Conservation (phyloP, 2,888 invertebrate species). For the Oxyscelio sp. region DNA sequence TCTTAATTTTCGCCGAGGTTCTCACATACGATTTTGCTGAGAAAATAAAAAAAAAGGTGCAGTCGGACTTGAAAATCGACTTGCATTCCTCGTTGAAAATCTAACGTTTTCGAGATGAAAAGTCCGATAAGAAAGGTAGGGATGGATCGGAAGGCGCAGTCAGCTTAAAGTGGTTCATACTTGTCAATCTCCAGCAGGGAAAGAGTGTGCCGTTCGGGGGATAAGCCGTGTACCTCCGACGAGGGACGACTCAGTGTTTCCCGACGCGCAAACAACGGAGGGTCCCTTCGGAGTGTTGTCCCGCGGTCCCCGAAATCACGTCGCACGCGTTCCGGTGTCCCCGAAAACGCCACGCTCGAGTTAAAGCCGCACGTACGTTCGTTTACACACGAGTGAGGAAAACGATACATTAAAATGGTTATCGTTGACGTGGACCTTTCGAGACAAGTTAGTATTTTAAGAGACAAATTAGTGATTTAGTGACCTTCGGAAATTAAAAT, state of each 20-base stretch:
- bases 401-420: constrained; percentile 16
- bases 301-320: not conserved
- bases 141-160: constrained; percentile 32
- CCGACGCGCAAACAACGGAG: constrained; percentile 47
- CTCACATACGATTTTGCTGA: too few relatives aligned
- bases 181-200: constrained; percentile 55
- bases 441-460: constrained; percentile 15
- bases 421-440: constrained; percentile 26
- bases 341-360: constrained; percentile 13
- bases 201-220: constrained; percentile 52
- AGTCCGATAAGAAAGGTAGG: constrained; percentile 36
- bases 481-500: too few relatives aligned
- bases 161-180: constrained; percentile 49
- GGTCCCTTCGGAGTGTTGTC: not conserved
- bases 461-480: too few relatives aligned
- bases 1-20: too few relatives aligned
- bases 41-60: too few relatives aligned
- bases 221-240: constrained; percentile 45
- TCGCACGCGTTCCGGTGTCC: not conserved
- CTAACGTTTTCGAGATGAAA: too few relatives aligned
- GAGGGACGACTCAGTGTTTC: constrained; percentile 55
- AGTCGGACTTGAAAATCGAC: too few relatives aligned
- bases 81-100: too few relatives aligned
- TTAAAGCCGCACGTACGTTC: not conserved
- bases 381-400: not conserved